A percentile compares a stretch with the other conserved stretches of the same genome.
These are phyloP conservation scores for Epistrophe grossulariae DNA, from an alignment of 2,888 invertebrate species.

Conservation along the genomic window DNA sequence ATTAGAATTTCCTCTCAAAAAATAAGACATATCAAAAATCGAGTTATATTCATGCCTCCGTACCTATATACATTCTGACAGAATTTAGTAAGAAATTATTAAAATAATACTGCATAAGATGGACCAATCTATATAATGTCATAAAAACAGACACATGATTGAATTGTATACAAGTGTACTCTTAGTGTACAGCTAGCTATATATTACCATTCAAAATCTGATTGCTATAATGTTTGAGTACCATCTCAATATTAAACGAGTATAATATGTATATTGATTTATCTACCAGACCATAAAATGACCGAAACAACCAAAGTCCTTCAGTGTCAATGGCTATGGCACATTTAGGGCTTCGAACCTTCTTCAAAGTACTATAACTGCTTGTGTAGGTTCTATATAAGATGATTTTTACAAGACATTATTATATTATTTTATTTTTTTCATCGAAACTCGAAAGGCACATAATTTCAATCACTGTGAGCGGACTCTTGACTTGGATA, in stretches of 20 bases:
- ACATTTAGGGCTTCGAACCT: slow-evolving; percentile 26
- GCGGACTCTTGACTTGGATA: neutral
- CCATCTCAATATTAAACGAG: slow-evolving; percentile 10
- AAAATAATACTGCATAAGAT: neutral
- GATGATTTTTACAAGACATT: slow-evolving; percentile 14
- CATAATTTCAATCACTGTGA: slow-evolving; percentile 21
- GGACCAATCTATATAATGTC: neutral
- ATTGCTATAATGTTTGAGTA: slow-evolving; percentile 7
- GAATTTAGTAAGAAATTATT: neutral
- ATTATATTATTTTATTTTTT: slow-evolving; percentile 12
- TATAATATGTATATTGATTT: slow-evolving; percentile 19
- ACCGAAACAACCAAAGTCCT: slow-evolving; percentile 19
- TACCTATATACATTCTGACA: too few species aligned
- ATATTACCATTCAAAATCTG: slow-evolving; percentile 6
- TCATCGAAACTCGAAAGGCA: too few species aligned
- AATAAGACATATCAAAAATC: too few species aligned
- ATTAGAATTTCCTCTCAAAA: too few species aligned
- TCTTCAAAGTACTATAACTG: slow-evolving; percentile 13
- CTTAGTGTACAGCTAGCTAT: neutral
- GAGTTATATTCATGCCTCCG: too few species aligned
- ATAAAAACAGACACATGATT: neutral
- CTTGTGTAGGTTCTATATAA: slow-evolving; percentile 6
- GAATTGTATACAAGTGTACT: too few species aligned
- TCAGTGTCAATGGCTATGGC: slow-evolving; percentile 48
- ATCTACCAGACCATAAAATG: slow-evolving; percentile 38